Percentiles rank a stretch among this genome's conserved stretches.
phyloP scores from a whole-genome alignment of 2,888 invertebrate genomes.

The Noctua janthe region DNA sequence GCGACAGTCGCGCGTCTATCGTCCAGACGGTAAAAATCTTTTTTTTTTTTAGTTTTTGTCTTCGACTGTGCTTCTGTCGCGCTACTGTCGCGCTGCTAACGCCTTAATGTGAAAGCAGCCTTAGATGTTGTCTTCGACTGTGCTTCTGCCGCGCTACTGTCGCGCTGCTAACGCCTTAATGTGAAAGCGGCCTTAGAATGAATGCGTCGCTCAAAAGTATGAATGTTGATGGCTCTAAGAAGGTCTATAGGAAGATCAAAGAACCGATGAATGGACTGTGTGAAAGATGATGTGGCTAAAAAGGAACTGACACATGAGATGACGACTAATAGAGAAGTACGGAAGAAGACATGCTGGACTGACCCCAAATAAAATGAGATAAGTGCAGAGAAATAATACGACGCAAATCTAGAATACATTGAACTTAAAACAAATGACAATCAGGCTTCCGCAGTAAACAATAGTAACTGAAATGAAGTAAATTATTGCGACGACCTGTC shows the following conservation, averaged over 20 bases:
- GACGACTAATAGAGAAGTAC: neutral
- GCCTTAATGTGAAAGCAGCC: too few relatives aligned
- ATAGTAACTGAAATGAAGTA: constrained; percentile 34
- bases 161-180: too few relatives aligned
- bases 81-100: too few relatives aligned
- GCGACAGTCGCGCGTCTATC: too few relatives aligned
- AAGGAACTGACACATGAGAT: neutral
- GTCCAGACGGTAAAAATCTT: too few relatives aligned
- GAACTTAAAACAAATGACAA: constrained; percentile 12
- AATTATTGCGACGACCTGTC: constrained; percentile 53
- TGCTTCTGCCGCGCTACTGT: too few relatives aligned
- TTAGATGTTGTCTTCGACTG: too few relatives aligned
- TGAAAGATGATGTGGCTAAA: neutral
- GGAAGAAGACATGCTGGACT: neutral
- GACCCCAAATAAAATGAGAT: neutral
- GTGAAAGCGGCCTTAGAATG: too few relatives aligned
- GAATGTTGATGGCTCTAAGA: too few relatives aligned
- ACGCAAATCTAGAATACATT: neutral
- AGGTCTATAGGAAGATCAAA: neutral
- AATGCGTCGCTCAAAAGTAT: neutral
- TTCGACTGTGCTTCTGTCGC: too few relatives aligned
- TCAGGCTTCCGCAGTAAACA: constrained; percentile 10
- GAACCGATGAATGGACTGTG: neutral
- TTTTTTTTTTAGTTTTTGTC: too few relatives aligned
- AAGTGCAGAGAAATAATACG: neutral